A percentile compares a stretch with the other conserved stretches of the same genome.
Evolutionary conservation across 2,797 vertebrate species (phyloP).

Genomic region (Psittacula derbiana): DNA sequence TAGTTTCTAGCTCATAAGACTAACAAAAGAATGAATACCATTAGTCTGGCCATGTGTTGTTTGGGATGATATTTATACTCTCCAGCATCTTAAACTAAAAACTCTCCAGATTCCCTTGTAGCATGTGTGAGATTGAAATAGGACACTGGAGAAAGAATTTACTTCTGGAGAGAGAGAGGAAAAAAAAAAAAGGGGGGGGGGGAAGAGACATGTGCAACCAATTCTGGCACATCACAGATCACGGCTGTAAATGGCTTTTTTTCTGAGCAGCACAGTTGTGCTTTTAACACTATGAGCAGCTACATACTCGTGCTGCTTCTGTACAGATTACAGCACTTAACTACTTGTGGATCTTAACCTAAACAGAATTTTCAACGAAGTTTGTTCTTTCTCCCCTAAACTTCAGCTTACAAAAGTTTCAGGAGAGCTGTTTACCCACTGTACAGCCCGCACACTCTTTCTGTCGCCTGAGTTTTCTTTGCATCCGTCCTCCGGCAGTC

Average conservation of each 20-base stretch:
- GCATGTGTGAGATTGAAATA: not conserved
- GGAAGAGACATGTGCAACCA: not conserved
- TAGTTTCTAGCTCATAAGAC: not conserved
- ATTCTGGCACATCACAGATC: not conserved
- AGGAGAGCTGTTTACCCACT: not conserved
- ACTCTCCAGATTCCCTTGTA: not conserved
- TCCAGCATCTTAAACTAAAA: not conserved
- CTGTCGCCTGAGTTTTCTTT: not conserved
- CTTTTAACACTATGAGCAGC: not conserved
- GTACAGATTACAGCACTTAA: rapidly evolving
- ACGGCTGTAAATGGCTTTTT: not conserved
- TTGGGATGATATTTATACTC: not conserved
- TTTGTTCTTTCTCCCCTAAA: not conserved
- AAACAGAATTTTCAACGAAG: not conserved
- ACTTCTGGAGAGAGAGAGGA: not conserved
- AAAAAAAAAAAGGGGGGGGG: not conserved
- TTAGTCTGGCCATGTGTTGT: not conserved
- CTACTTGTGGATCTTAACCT: not conserved
- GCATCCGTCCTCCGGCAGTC: not conserved
- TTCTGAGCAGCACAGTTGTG: not conserved
- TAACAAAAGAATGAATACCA: not conserved
- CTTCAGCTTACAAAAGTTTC: not conserved
- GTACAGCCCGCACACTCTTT: not conserved
- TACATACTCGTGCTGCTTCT: rapidly evolving
- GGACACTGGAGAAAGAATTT: not conserved